A percentile compares a stretch with the other conserved stretches of the same genome.
These are phyloP conservation scores for Dryadula phaetusa DNA, from an alignment of 2,888 invertebrate species.

Conservation along the genomic window DNA sequence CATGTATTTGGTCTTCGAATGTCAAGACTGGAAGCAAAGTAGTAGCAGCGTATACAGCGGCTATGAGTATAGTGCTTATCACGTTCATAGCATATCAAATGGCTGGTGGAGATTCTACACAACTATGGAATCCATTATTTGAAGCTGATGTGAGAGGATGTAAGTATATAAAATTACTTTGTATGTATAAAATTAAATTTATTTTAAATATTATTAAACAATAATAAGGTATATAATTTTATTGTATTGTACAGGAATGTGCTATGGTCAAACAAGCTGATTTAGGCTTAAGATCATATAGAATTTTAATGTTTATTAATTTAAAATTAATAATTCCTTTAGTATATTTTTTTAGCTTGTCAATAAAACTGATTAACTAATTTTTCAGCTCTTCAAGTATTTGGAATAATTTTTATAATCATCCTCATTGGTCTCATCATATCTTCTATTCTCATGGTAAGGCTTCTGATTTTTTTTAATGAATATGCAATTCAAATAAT, in stretches of 20 bases:
- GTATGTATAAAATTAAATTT: too few species aligned
- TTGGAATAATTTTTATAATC: constrained; percentile 86
- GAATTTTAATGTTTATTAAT: neutral
- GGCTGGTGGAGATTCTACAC: constrained; percentile 94
- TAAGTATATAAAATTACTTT: constrained; percentile 72
- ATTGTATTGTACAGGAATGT: too few species aligned
- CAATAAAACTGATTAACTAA: too few species aligned
- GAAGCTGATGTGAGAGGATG: constrained; percentile 92
- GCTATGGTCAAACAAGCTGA: too few species aligned
- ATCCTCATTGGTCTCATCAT: constrained; percentile 83
- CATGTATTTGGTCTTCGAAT: constrained; percentile 92
- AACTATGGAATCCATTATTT: constrained; percentile 94
- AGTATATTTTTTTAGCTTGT: neutral
- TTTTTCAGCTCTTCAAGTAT: constrained; percentile 89
- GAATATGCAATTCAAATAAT: too few species aligned
- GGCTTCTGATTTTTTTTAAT: constrained; percentile 46
- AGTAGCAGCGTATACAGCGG: constrained; percentile 91
- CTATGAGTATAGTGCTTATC: constrained; percentile 89
- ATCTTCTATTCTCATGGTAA: constrained; percentile 84
- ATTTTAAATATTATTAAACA: too few species aligned
- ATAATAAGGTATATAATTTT: too few species aligned
- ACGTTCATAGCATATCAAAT: constrained; percentile 90
- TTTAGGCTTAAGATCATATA: too few species aligned
- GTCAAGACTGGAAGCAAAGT: constrained; percentile 90
- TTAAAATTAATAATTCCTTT: neutral